These are phyloP conservation scores for Penaeus monodon DNA, from an alignment of 2,888 invertebrate species.

Conservation along the genomic window DNA sequence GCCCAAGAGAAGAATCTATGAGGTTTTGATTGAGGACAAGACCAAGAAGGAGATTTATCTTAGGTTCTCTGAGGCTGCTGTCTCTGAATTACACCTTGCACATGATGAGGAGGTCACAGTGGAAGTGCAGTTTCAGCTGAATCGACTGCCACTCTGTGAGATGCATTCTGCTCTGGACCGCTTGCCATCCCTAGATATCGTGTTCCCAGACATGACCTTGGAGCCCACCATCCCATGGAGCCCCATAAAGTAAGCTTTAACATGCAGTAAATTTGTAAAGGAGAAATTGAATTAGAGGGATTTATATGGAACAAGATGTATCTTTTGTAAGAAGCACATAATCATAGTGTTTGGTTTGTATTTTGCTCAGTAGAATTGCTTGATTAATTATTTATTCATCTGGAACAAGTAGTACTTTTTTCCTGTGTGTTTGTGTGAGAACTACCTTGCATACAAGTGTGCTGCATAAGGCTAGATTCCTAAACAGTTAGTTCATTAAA, in stretches of 20 bases:
- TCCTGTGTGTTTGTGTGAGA: too few species aligned
- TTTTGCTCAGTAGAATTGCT: too few species aligned
- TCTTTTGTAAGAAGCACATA: too few species aligned
- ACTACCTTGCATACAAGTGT: too few species aligned
- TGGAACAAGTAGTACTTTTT: too few species aligned
- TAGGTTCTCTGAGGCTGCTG: slow-evolving; percentile 78
- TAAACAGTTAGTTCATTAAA: too few species aligned
- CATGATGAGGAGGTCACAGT: slow-evolving; percentile 78
- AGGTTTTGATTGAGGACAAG: slow-evolving; percentile 84
- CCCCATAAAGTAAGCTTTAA: slow-evolving; percentile 72
- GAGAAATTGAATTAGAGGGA: too few species aligned
- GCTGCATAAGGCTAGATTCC: too few species aligned
- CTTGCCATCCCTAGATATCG: slow-evolving; percentile 78
- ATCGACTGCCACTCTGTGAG: slow-evolving; percentile 84
- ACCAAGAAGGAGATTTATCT: slow-evolving; percentile 83
- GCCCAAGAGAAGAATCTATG: slow-evolving; percentile 74
- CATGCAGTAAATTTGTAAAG: too few species aligned
- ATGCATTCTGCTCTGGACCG: slow-evolving; percentile 87
- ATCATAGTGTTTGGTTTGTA: too few species aligned
- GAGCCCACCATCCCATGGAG: slow-evolving; percentile 80
- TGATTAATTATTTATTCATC: too few species aligned
- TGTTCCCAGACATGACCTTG: slow-evolving; percentile 79
- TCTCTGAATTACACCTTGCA: slow-evolving; percentile 76
- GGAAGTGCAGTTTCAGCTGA: slow-evolving; percentile 85
- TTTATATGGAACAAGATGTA: too few species aligned